A percentile compares a stretch with the other conserved stretches of the same genome.
Conservation (phyloP, 2,888 invertebrate species). For the Cerastis leucographa region DNA sequence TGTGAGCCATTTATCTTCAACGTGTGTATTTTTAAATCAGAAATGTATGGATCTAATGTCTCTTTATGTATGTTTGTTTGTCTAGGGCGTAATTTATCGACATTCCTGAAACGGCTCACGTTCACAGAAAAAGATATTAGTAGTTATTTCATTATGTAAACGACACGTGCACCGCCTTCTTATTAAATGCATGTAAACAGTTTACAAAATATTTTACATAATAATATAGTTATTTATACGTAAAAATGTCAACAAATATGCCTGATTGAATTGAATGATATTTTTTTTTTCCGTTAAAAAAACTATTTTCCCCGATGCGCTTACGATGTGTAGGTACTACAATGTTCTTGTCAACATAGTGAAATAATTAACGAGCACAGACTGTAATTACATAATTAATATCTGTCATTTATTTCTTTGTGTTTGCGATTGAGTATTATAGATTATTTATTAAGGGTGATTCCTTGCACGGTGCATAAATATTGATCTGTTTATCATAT, state of each 20-base stretch:
- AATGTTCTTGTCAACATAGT: constrained; percentile 52
- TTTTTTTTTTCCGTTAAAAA: constrained; percentile 42
- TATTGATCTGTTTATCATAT: constrained; percentile 65
- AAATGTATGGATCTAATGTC: constrained; percentile 66
- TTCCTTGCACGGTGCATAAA: constrained; percentile 43
- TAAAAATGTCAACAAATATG: constrained; percentile 34
- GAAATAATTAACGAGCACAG: constrained; percentile 49
- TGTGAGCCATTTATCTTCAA: constrained; percentile 67
- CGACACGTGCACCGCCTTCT: constrained; percentile 62
- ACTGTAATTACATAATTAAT: constrained; percentile 49
- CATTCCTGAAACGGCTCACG: constrained; percentile 81
- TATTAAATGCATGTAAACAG: constrained; percentile 59
- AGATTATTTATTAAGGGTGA: constrained; percentile 23
- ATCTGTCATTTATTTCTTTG: constrained; percentile 37
- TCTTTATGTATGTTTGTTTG: constrained; percentile 70
- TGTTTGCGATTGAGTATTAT: constrained; percentile 24
- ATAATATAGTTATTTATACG: constrained; percentile 44
- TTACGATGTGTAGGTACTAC: constrained; percentile 17
- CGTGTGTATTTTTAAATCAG: constrained; percentile 67
- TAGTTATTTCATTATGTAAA: constrained; percentile 68
- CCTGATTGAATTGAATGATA: constrained; percentile 50
- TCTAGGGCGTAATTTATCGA: constrained; percentile 58
- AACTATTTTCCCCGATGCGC: constrained; percentile 32
- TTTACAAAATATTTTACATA: constrained; percentile 46
- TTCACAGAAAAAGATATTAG: constrained; percentile 72